Conservation (phyloP, 2,113 vertebrate genomes). For the Poecilia latipinna region DNA sequence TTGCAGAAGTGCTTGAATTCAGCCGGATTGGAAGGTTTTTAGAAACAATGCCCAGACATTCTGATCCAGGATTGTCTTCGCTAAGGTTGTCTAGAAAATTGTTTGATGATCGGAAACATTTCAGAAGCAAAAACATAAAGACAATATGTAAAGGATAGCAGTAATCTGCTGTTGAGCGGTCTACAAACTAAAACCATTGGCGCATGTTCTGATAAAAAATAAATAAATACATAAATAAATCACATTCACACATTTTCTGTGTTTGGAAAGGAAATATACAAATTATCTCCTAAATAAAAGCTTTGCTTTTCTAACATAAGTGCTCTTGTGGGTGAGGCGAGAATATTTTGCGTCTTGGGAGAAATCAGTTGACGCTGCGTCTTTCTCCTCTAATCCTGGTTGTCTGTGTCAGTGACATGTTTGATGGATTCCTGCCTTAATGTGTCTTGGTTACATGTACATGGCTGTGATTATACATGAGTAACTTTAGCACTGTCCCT, state of each 20-base stretch:
- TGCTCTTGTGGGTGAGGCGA: neutral
- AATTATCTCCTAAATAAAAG: neutral
- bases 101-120: neutral
- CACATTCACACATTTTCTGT: neutral
- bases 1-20: too few species aligned
- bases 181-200: neutral
- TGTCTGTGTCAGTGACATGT: slow-evolving; percentile 43
- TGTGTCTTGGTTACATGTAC: slow-evolving; percentile 16
- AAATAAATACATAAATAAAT: neutral
- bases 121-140: too few species aligned
- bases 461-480: slow-evolving; percentile 8
- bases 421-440: slow-evolving; percentile 30
- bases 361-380: slow-evolving; percentile 9
- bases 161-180: neutral
- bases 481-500: slow-evolving; percentile 27
- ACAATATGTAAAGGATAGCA: too few species aligned
- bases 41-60: too few species aligned
- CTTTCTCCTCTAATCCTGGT: slow-evolving; percentile 26
- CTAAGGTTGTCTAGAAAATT: neutral
- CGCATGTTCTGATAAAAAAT: neutral
- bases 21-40: too few species aligned
- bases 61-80: neutral
- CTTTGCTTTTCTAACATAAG: neutral
- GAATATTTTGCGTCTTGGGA: slow-evolving; percentile 15
- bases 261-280: neutral